phyloP scores from a whole-genome alignment of 2,797 vertebrate species.

The Notamacropus eugenii region DNA sequence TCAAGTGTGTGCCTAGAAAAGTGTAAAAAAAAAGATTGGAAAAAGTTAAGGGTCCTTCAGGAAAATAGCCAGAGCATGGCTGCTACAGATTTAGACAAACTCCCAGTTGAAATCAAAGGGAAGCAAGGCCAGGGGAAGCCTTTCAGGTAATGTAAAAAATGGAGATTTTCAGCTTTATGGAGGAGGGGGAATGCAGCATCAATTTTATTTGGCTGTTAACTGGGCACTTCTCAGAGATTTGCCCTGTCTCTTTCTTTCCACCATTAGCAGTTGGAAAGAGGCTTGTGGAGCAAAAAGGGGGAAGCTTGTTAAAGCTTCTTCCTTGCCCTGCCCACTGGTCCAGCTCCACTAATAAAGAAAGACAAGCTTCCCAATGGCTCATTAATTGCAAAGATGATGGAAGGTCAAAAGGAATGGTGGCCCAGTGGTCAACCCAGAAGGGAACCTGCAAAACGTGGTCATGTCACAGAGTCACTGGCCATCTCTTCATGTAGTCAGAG shows the following conservation, averaged over 20 bases:
- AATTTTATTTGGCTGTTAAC: constrained; percentile 57
- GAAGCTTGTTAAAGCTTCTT: constrained; percentile 64
- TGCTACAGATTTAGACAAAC: constrained; percentile 54
- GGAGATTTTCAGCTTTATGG: constrained; percentile 54
- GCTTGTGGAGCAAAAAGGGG: constrained; percentile 55
- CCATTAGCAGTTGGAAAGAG: constrained; percentile 37
- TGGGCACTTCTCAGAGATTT: constrained; percentile 28
- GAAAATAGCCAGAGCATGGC: constrained; percentile 50
- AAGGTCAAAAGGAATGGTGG: constrained; percentile 41
- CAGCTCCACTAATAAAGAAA: constrained; percentile 56
- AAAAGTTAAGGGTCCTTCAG: constrained; percentile 15
- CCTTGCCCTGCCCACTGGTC: constrained; percentile 35
- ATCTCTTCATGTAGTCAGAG: constrained; percentile 22
- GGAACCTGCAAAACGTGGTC: constrained; percentile 48
- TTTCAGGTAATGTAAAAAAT: constrained; percentile 64
- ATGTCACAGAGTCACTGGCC: constrained; percentile 42
- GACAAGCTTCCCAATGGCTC: constrained; percentile 45
- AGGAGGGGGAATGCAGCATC: constrained; percentile 39
- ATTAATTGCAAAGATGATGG: constrained; percentile 51
- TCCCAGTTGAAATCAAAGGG: constrained; percentile 59
- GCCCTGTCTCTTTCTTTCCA: constrained; percentile 54
- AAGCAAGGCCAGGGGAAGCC: constrained; percentile 5
- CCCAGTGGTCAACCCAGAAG: constrained; percentile 54
- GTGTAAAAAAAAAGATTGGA: constrained; percentile 70
- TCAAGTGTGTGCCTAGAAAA: constrained; percentile 69